Base-by-base conservation (phyloP, 2,888 invertebrate species). In the Nymphalis polychloros region DNA sequence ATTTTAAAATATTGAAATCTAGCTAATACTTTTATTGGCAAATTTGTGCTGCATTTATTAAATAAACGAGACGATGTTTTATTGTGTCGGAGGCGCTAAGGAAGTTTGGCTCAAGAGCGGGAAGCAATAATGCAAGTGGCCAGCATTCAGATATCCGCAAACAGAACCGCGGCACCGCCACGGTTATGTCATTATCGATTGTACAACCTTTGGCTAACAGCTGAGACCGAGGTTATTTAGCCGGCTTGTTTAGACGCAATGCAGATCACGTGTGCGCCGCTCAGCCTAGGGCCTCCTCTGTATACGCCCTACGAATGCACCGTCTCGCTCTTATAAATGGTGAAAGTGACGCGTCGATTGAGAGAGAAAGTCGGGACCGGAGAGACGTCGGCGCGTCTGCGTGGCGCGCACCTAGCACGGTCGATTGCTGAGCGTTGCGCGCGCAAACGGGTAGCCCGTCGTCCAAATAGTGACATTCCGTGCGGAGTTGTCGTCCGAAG, bases 221-320 rank as follows among this genome's bases (percentile, higher is more conserved):
- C 91, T 91, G 91, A 89, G 87, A 81, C 73, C 79, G 87, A 88
- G 89, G 88, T 87, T 88, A 85, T 84, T 82, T 86, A 82, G 90
- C 89, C 90, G 88, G 90, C 85, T 87, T 91, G 90, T 91, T 90
- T 90, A 91, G 92, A 90, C 92, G 92, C 92, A 92, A 90, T 92
- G 92, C 92, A 91, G 92, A 90, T 92, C 90, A 91, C 92, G 91
- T 92, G 92, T 89, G 90, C 87, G 90, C 86, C 82, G 87, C 81
- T 81, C 85, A 82, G 81, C 83, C 84, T 83, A 82, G 84, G 81
- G 79, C 81, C 82, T 83, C 81, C 81, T 82, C 83, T 80, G 88
- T 83, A 80, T 79, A 88, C 90, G 90, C 90, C 90, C 91, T 85
- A 79, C 71, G 73, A 71, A 71, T 77, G 71, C 47, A 67, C 81